phyloP scores from a whole-genome alignment of 2,888 invertebrate species.

The Plebejus anna region DNA sequence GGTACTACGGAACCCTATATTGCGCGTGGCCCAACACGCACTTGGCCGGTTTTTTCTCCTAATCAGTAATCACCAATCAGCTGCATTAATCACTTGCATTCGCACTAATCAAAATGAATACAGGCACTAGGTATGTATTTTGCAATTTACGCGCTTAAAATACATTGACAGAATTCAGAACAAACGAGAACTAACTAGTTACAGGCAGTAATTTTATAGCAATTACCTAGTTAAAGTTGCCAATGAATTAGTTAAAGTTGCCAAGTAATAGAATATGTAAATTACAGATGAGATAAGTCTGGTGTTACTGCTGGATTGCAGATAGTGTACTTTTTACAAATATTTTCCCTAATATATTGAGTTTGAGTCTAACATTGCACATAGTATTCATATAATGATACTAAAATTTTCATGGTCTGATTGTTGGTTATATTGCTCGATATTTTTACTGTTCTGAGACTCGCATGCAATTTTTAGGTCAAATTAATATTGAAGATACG shows the following conservation, averaged over 20 bases:
- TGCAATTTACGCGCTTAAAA: too few species aligned
- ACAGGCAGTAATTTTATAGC: not conserved
- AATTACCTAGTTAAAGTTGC: not conserved
- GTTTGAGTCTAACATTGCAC: too few species aligned
- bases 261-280: not conserved
- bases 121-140: too few species aligned
- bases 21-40: too few species aligned
- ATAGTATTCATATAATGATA: too few species aligned
- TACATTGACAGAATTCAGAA: not conserved
- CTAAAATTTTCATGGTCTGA: too few species aligned
- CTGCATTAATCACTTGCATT: too few species aligned
- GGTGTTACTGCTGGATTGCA: not conserved
- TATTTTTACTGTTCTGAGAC: not conserved
- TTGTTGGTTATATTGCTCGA: too few species aligned
- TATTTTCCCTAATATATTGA: not conserved
- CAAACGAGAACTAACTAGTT: not conserved
- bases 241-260: not conserved
- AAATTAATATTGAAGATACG: not conserved
- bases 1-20: too few species aligned
- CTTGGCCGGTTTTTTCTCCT: too few species aligned
- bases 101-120: too few species aligned
- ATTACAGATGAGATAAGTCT: not conserved
- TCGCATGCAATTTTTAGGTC: not conserved
- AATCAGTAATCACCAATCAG: too few species aligned
- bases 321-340: not conserved